Evolutionary conservation across 2,888 invertebrate genomes (phyloP).

Genomic region (Griposia aprilina): DNA sequence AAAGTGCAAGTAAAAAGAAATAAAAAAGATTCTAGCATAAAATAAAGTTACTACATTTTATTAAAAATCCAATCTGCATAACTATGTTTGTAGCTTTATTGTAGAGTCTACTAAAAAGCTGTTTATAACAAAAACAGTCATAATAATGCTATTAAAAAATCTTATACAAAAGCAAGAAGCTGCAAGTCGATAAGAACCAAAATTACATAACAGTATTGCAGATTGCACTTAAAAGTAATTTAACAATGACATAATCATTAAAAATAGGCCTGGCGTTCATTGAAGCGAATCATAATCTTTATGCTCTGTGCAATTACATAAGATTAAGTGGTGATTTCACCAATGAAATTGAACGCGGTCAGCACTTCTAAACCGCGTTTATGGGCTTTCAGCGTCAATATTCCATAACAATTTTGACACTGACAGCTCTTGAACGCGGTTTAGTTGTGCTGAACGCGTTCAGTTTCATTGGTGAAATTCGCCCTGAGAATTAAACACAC

Average conservation of each 20-base stretch:
- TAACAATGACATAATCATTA: slow-evolving; percentile 46
- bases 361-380: neutral
- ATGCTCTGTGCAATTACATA: slow-evolving; percentile 24
- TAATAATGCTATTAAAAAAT: neutral
- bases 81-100: neutral
- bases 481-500: neutral
- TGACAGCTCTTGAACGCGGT: neutral
- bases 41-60: neutral
- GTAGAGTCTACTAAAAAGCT: neutral
- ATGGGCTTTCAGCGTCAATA: neutral
- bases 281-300: slow-evolving; percentile 54
- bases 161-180: neutral
- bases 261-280: slow-evolving; percentile 45
- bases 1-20: neutral
- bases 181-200: neutral
- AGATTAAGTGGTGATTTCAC: neutral
- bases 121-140: too few relatives aligned
- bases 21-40: slow-evolving; percentile 12
- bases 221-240: slow-evolving; percentile 50
- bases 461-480: neutral
- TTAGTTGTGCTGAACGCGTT: neutral
- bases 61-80: slow-evolving; percentile 34
- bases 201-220: slow-evolving; percentile 42
- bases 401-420: neutral
- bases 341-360: neutral